Evolutionary conservation across 1,140 invertebrate species (phyloP).

Genomic region (Leptestheria dahalacensis): DNA sequence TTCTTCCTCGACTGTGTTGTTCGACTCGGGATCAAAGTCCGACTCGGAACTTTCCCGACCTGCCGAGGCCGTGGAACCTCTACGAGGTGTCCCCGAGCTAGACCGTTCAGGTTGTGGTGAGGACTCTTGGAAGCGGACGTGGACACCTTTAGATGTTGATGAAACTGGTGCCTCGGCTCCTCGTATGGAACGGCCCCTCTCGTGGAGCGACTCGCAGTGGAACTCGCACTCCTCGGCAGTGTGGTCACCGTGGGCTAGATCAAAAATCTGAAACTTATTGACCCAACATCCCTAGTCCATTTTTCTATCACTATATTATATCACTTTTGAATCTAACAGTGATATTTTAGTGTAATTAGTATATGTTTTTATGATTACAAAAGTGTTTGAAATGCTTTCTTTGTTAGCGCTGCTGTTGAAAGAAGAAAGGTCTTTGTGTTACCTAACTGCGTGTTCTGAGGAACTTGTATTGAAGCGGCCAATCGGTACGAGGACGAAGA

Average conservation of each 20-base stretch:
- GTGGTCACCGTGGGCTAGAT: neutral
- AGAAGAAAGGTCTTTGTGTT: too few species aligned
- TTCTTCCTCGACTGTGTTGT: conserved; percentile 78
- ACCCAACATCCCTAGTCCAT: neutral
- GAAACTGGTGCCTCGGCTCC: conserved; percentile 12
- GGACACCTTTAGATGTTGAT: conserved; percentile 23
- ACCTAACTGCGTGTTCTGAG: neutral
- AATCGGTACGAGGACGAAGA: conserved; percentile 4
- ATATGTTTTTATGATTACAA: too few species aligned
- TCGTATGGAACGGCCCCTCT: conserved; percentile 73
- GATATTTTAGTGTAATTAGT: too few species aligned
- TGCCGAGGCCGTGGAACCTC: conserved; percentile 17
- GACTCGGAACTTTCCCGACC: conserved; percentile 64
- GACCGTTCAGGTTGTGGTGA: conserved; percentile 16
- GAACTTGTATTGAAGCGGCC: neutral
- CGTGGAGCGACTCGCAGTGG: conserved; percentile 83
- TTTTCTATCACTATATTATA: too few species aligned
- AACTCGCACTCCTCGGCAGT: conserved; percentile 61
- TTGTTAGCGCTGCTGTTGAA: too few species aligned
- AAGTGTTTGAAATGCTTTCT: too few species aligned
- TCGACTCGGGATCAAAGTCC: conserved; percentile 52
- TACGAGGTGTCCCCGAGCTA: conserved; percentile 22
- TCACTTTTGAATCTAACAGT: too few species aligned
- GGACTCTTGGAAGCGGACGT: conserved; percentile 55
- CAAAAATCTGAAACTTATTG: too few species aligned